These are phyloP conservation scores for Drosophila ironensis DNA, from an alignment of 1,140 invertebrate species.

Conservation along the genomic window DNA sequence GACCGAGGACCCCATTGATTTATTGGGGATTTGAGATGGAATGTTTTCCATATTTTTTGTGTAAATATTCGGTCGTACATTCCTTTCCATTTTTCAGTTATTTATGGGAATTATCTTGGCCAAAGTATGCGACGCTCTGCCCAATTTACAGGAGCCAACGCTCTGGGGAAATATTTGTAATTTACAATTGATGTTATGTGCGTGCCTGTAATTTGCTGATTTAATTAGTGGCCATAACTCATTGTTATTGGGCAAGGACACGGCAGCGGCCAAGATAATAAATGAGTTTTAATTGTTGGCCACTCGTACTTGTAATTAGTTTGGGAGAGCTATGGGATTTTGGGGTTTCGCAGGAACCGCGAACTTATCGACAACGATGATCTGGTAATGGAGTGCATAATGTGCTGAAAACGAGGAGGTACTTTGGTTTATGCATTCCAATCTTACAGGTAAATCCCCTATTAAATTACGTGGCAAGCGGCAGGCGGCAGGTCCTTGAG, in stretches of 20 bases:
- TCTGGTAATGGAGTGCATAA: constrained; percentile 64
- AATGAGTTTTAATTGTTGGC: constrained; percentile 69
- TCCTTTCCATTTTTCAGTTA: neutral
- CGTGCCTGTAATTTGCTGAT: constrained; percentile 77
- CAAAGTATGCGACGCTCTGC: neutral
- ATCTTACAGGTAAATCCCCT: neutral
- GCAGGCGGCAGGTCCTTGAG: neutral
- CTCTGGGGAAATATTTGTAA: constrained; percentile 48
- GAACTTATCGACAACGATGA: constrained; percentile 60
- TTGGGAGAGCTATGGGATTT: constrained; percentile 3
- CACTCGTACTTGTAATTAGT: constrained; percentile 60
- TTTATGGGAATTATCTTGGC: neutral
- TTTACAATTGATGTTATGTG: constrained; percentile 73
- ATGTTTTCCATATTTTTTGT: no score
- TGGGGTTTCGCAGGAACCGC: constrained; percentile 16
- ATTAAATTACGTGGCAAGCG: neutral
- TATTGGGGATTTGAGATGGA: neutral
- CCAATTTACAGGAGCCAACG: neutral
- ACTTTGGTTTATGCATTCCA: neutral
- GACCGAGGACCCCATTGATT: neutral
- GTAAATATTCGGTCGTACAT: neutral
- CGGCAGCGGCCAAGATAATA: constrained; percentile 58
- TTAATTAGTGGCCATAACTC: constrained; percentile 75
- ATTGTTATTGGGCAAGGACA: constrained; percentile 60
- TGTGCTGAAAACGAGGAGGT: constrained; percentile 30